A percentile compares a stretch with the other conserved stretches of the same genome.
phyloP scores from a whole-genome alignment of 2,888 invertebrate genomes.

The Coenonympha glycerion region DNA sequence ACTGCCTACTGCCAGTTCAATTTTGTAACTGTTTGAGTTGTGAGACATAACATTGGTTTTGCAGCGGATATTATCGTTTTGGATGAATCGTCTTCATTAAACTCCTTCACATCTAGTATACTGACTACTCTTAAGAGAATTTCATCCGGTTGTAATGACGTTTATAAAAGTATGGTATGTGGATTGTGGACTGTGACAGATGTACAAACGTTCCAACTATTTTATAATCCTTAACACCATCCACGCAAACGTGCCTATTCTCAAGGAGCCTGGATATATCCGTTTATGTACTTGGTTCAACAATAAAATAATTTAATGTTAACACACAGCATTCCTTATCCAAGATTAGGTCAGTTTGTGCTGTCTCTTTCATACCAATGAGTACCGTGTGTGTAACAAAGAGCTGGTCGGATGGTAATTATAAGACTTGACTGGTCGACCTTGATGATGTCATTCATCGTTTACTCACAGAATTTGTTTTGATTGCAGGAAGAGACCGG shows the following conservation, averaged over 20 bases:
- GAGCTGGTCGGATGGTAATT: slow-evolving; percentile 21
- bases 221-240: neutral
- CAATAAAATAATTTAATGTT: neutral
- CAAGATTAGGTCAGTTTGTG: slow-evolving; percentile 1
- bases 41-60: too few species aligned
- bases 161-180: too few species aligned
- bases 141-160: too few species aligned
- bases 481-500: slow-evolving; percentile 30
- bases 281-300: slow-evolving; percentile 1
- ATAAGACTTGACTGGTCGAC: slow-evolving; percentile 39
- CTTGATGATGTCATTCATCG: slow-evolving; percentile 71
- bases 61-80: too few species aligned
- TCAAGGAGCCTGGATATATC: neutral
- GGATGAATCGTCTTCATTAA: too few species aligned
- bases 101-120: too few species aligned
- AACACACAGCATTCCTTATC: slow-evolving; percentile 11
- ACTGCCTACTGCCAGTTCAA: too few species aligned
- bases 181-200: too few species aligned
- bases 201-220: neutral
- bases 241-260: too few species aligned
- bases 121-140: too few species aligned
- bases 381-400: slow-evolving; percentile 3
- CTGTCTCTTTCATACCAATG: slow-evolving; percentile 15
- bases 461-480: slow-evolving; percentile 46
- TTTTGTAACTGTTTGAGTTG: too few species aligned